Percentiles rank a stretch among this genome's conserved stretches.
phyloP scores from a whole-genome alignment of 1,140 invertebrate species.

The Galendromus occidentalis region DNA sequence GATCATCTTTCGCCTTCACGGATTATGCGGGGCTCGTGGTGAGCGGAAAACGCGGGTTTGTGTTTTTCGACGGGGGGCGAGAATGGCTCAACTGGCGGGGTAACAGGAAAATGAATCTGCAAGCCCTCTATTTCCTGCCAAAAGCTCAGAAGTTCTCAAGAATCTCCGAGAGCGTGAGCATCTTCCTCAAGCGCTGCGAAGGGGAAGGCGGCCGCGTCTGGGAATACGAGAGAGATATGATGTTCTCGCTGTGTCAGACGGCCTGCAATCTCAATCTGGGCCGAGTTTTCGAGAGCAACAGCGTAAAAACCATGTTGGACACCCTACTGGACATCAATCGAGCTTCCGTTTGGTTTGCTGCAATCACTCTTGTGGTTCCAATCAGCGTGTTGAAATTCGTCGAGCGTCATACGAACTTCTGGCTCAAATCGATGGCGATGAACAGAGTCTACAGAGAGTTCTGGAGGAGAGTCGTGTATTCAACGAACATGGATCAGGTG shows the following conservation, averaged over 20 bases:
- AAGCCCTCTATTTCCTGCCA: background rate
- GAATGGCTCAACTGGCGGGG: background rate
- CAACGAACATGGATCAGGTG: background rate
- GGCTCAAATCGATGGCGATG: background rate
- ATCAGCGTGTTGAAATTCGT: background rate
- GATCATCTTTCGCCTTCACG: background rate
- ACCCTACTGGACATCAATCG: background rate
- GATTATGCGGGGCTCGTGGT: background rate
- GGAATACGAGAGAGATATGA: background rate
- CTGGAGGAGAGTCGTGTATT: background rate
- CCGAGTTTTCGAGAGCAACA: background rate
- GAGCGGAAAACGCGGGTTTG: background rate
- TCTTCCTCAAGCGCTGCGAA: background rate
- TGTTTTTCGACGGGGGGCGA: background rate
- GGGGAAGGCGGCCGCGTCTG: background rate
- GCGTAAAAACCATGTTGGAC: background rate
- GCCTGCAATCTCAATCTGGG: background rate
- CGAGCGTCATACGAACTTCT: background rate
- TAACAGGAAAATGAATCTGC: background rate
- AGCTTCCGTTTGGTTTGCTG: background rate
- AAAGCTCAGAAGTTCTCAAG: background rate
- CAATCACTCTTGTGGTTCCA: background rate
- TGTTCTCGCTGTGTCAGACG: background rate
- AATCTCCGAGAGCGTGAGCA: background rate
- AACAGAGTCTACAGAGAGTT: background rate